A percentile compares a stretch with the other conserved stretches of the same genome.
Evolutionary conservation across 2,797 vertebrate species (phyloP).

Genomic region (Gallirallus australis): DNA sequence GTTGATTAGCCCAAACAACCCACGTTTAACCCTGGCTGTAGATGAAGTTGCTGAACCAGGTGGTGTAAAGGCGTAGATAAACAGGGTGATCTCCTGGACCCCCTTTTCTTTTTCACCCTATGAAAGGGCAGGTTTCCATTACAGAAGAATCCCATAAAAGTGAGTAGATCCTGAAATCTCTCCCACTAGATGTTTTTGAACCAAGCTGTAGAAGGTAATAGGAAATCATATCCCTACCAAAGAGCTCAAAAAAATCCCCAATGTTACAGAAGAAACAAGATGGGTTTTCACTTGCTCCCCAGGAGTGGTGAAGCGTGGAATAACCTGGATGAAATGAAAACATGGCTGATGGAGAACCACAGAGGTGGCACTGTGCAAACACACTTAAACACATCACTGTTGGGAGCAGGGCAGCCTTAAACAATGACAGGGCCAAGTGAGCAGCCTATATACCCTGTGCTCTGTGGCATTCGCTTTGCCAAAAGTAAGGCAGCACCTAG

Average conservation of each 20-base stretch:
- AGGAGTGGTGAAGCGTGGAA: neutral
- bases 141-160: no score
- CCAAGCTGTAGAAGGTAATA: no score
- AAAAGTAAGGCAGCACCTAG: neutral
- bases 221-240: no score
- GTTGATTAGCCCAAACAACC: neutral
- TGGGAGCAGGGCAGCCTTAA: conserved; percentile 8
- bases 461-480: neutral
- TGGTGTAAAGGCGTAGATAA: no score
- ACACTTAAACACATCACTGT: neutral
- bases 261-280: neutral
- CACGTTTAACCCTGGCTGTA: no score
- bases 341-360: neutral
- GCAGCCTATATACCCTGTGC: neutral
- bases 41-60: no score
- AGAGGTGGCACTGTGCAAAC: neutral
- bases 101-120: no score
- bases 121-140: no score
- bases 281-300: neutral
- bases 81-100: no score
- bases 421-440: neutral
- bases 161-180: no score
- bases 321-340: neutral
- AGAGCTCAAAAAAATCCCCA: neutral
- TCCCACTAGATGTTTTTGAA: no score